Percentiles rank a stretch among this genome's conserved stretches.
Conservation (phyloP, 1,140 invertebrate species). For the Drosophila kohkoa region DNA sequence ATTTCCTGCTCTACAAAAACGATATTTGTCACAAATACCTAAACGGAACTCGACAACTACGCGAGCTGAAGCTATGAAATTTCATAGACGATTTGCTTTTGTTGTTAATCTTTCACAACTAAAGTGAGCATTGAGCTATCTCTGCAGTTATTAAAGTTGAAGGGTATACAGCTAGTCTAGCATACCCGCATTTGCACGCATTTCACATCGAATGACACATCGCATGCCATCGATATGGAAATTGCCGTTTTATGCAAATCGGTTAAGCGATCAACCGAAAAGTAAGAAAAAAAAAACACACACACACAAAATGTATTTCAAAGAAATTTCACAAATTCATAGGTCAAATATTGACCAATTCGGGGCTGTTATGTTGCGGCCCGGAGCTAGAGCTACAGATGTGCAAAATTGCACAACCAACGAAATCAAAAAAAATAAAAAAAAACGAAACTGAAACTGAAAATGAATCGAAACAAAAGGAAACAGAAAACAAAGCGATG, state of each 20-base stretch:
- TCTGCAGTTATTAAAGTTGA: neutral
- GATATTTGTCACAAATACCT: neutral
- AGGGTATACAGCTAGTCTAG: neutral
- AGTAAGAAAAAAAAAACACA: neutral
- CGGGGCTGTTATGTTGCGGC: neutral
- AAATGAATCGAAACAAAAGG: slow-evolving; percentile 21
- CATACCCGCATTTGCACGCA: neutral
- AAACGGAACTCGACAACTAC: neutral
- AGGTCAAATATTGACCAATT: slow-evolving; percentile 64
- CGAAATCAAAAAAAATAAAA: slow-evolving; percentile 13
- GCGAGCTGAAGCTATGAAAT: neutral
- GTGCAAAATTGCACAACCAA: slow-evolving; percentile 58
- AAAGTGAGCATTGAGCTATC: too few relatives aligned
- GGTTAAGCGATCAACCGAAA: neutral
- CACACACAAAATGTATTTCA: slow-evolving; percentile 16
- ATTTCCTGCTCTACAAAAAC: too few relatives aligned
- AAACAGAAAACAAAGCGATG: slow-evolving; percentile 28
- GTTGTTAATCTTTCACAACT: neutral
- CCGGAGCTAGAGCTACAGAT: slow-evolving; percentile 12
- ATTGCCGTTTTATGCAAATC: slow-evolving; percentile 76
- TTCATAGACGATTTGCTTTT: neutral
- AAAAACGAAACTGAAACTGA: neutral
- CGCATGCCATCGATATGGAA: slow-evolving; percentile 40
- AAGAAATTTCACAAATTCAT: slow-evolving; percentile 64
- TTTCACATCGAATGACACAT: slow-evolving; percentile 22